A percentile compares a stretch with the other conserved stretches of the same genome.
Evolutionary conservation across 2,797 vertebrate genomes (phyloP).

Genomic region (Sebastes elongatus): DNA sequence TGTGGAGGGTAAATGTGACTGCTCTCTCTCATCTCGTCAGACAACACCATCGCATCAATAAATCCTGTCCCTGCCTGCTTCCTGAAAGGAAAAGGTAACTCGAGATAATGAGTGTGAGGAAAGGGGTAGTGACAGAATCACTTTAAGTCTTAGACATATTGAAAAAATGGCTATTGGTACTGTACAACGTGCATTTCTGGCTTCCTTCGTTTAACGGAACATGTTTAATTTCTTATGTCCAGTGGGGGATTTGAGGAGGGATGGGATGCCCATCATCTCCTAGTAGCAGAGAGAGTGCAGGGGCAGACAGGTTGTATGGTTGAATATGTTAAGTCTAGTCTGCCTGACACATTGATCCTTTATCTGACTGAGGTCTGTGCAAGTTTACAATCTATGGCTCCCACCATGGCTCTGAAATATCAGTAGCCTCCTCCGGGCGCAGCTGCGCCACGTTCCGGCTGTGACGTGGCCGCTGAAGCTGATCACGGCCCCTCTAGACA

Average conservation of each 20-base stretch:
- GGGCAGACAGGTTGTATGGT: neutral
- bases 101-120: slow-evolving; percentile 28
- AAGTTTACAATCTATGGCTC: neutral
- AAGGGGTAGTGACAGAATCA: slow-evolving; percentile 4
- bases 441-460: neutral
- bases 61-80: slow-evolving; percentile 30
- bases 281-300: neutral
- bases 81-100: slow-evolving; percentile 35
- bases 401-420: neutral
- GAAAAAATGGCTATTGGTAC: neutral
- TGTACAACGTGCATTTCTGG: neutral
- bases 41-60: slow-evolving; percentile 38
- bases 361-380: too few relatives aligned
- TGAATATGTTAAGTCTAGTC: neutral
- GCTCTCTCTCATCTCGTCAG: slow-evolving; percentile 27
- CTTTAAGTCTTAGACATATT: neutral
- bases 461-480: neutral
- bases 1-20: neutral
- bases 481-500: neutral
- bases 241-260: neutral
- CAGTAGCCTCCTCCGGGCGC: neutral
- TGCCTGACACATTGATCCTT: neutral
- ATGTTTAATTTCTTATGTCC: neutral
- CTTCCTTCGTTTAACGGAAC: neutral
- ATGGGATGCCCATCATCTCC: neutral